Evolutionary conservation across 2,888 invertebrate genomes (phyloP), one percentile per base, ranked within the genome.

Genomic region (Dynastes tityus): DNA sequence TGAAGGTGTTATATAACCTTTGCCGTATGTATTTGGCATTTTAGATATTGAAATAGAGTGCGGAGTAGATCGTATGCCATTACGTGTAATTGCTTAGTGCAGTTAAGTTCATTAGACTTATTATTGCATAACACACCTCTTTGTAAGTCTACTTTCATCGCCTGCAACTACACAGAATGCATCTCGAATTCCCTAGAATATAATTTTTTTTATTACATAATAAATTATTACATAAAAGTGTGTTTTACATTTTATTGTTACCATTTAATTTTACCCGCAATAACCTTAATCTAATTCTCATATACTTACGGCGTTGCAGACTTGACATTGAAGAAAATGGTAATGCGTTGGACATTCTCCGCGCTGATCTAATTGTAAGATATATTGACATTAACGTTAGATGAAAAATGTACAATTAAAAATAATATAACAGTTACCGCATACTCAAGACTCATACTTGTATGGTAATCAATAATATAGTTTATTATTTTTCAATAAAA

Each of bases 261-360:
- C 45, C 9, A 37, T 74, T 45, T 13, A n/a, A 45, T 6, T 61
- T 74, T 45, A 63, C 27, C 16, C 22, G 27, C n/a, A 61, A 61
- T 61, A 61, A 74, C 61, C 73, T 74, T 37, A 61, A 40, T 74
- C 73, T 49, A 61, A 27, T 74, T 74, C 45, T 61, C 73, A 61
- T 51, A 8, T 51, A 65, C n/a, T 1, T n/a, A 58, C 65, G 45
- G 8, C 13, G 61, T 16, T 53, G 37, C 61, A 61, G 61, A 74
- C 61, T 74, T 74, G 73, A 74, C 73, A 74, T 74, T 74, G 61
- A 49, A 61, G 73, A 61, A 74, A 45, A 74, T 74, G 73, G 27
- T 61, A 61, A 74, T 74, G 13, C 29, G n/a, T 45, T 61, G 11
- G 37, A 40, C 73, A 73, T 61, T 74, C 73, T 74, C 73, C 29